Evolutionary conservation across 2,797 vertebrate genomes (phyloP).

Genomic region (Leptatherina wallacei): DNA sequence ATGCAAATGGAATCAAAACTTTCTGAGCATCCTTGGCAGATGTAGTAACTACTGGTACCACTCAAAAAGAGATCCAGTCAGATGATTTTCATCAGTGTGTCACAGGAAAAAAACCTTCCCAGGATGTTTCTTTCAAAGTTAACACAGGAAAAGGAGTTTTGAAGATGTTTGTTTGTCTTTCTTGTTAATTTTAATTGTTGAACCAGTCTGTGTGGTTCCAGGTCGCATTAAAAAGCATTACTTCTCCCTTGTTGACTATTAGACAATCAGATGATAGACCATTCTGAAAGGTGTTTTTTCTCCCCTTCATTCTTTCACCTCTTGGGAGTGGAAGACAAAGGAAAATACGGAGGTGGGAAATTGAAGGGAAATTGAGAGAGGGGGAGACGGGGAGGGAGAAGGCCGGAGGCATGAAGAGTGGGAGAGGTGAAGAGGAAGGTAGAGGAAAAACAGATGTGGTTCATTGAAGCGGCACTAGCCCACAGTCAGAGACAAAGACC

Average conservation of each 20-base stretch:
- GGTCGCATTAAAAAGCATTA: constrained; percentile 10
- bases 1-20: neutral
- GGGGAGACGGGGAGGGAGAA: constrained; percentile 10
- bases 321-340: constrained; percentile 69
- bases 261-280: constrained; percentile 41
- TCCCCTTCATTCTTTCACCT: constrained; percentile 38
- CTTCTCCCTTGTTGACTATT: constrained; percentile 16
- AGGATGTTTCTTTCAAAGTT: neutral
- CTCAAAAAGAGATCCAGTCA: neutral
- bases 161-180: neutral
- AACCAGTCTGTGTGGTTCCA: neutral
- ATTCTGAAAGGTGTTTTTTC: constrained; percentile 28
- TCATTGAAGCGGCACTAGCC: constrained; percentile 71
- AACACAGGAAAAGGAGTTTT: neutral
- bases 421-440: constrained; percentile 33
- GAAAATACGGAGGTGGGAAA: constrained; percentile 67
- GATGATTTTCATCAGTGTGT: neutral
- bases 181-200: neutral
- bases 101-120: too few species aligned
- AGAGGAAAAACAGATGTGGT: constrained; percentile 68
- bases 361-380: constrained; percentile 62
- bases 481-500: constrained; percentile 76
- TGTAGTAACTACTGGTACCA: neutral
- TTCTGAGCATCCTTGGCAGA: neutral
- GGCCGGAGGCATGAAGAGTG: constrained; percentile 20